These are phyloP conservation scores for Boloria euphrosyne DNA, from an alignment of 2,888 invertebrate genomes.

Conservation along the genomic window DNA sequence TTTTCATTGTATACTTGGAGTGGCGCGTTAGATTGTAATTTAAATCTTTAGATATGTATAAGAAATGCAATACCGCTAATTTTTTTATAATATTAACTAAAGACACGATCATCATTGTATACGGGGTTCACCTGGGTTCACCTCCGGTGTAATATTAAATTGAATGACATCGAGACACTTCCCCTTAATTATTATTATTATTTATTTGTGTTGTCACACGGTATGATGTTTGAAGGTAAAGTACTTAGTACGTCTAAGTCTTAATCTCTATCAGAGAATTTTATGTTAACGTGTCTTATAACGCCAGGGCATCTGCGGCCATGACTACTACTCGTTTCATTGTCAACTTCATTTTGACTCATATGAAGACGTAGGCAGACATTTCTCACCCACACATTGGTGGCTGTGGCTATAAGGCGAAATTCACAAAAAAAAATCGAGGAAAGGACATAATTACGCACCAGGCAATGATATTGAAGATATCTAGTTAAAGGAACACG, in stretches of 20 bases:
- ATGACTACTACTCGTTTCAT: constrained; percentile 32
- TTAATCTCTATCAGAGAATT: constrained; percentile 21
- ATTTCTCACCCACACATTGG: constrained; percentile 21
- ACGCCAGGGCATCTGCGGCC: constrained; percentile 29
- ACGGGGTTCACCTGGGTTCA: background rate
- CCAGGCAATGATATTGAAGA: background rate
- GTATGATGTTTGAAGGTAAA: constrained; percentile 11
- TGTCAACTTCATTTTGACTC: constrained; percentile 35
- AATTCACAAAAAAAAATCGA: constrained; percentile 3
- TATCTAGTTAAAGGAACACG: constrained; percentile 4
- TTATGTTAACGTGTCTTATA: constrained; percentile 19
- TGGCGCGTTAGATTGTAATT: no score
- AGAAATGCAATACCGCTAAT: background rate
- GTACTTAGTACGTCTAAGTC: no score
- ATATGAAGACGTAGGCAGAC: constrained; percentile 26
- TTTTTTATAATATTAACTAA: background rate
- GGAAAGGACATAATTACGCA: background rate
- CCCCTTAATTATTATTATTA: constrained; percentile 6
- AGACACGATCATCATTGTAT: constrained; percentile 8
- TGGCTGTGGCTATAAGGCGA: constrained; percentile 15
- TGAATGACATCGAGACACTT: constrained; percentile 2
- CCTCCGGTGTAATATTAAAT: constrained; percentile 6
- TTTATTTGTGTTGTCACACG: constrained; percentile 6
- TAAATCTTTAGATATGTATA: no score
- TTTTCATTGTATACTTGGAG: no score